Conservation (phyloP, 2,113 vertebrate genomes). For the Mustela nigripes region DNA sequence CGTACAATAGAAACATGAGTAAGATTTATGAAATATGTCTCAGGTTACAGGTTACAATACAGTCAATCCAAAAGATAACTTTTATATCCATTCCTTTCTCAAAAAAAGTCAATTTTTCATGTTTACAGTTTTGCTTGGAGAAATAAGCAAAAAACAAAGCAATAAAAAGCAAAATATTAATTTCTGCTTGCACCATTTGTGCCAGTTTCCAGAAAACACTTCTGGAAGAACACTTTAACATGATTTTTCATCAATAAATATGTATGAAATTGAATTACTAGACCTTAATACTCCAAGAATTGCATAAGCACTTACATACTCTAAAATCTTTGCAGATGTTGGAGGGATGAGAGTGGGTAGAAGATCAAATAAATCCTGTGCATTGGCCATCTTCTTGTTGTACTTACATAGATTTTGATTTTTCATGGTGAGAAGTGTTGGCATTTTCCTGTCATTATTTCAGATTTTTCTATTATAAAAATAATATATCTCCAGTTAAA, state of each 20-base stretch:
- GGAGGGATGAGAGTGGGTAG: neutral
- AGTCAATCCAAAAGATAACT: neutral
- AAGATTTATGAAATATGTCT: neutral
- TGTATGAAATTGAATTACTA: neutral
- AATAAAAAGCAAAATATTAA: conserved; percentile 22
- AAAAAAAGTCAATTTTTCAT: neutral
- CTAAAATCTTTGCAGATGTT: neutral
- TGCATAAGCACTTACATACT: neutral
- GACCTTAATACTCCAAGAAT: neutral
- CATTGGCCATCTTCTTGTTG: neutral
- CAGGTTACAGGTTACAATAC: neutral
- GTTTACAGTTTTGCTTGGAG: neutral
- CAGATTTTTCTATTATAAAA: conserved; percentile 48
- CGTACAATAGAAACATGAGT: neutral
- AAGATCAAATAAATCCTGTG: neutral
- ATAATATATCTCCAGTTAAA: neutral
- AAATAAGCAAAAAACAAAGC: neutral
- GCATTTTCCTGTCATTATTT: neutral
- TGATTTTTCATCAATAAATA: conserved; percentile 25
- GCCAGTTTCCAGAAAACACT: conserved; percentile 29
- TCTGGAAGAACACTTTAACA: neutral
- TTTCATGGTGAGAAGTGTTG: neutral
- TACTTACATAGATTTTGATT: neutral
- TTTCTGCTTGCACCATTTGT: neutral
- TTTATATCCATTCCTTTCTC: neutral